Evolutionary conservation across 2,888 invertebrate species (phyloP).

Genomic region (Aphodius granarius): DNA sequence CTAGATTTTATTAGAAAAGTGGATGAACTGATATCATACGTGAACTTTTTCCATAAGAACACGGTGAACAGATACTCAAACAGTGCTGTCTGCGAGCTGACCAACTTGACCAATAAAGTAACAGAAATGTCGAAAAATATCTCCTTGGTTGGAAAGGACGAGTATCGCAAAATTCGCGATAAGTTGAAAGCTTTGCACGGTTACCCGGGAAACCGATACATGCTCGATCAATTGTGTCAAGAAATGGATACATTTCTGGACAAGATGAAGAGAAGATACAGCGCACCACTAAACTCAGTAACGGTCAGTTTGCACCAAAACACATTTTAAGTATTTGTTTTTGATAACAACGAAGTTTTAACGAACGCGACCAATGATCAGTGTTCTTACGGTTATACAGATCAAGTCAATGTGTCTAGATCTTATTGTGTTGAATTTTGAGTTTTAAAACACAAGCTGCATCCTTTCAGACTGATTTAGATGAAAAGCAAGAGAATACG

Average conservation of each 20-base stretch:
- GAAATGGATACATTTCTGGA: slow-evolving; percentile 30
- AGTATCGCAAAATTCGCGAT: slow-evolving; percentile 31
- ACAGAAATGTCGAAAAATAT: not conserved
- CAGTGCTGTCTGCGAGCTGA: slow-evolving; percentile 1
- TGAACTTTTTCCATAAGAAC: slow-evolving; percentile 2
- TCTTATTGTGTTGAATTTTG: no score
- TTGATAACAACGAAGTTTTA: no score
- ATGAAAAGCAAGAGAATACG: not conserved
- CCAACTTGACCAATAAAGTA: not conserved
- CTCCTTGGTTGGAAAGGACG: slow-evolving; percentile 17
- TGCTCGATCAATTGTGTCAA: slow-evolving; percentile 39
- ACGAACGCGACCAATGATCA: no score
- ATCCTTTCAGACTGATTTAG: not conserved
- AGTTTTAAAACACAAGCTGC: no score
- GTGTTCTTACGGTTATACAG: no score
- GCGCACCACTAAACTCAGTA: not conserved
- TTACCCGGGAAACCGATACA: slow-evolving; percentile 40
- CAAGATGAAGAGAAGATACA: not conserved
- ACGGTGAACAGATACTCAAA: slow-evolving; percentile 10
- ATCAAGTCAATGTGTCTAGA: no score
- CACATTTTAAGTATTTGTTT: no score
- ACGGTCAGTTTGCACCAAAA: slow-evolving; percentile 7
- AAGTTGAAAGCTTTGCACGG: slow-evolving; percentile 45
- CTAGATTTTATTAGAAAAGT: slow-evolving; percentile 13
- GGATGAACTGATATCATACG: not conserved